Conservation (phyloP, 1,140 invertebrate genomes). For the Hypothenemus hampei region DNA sequence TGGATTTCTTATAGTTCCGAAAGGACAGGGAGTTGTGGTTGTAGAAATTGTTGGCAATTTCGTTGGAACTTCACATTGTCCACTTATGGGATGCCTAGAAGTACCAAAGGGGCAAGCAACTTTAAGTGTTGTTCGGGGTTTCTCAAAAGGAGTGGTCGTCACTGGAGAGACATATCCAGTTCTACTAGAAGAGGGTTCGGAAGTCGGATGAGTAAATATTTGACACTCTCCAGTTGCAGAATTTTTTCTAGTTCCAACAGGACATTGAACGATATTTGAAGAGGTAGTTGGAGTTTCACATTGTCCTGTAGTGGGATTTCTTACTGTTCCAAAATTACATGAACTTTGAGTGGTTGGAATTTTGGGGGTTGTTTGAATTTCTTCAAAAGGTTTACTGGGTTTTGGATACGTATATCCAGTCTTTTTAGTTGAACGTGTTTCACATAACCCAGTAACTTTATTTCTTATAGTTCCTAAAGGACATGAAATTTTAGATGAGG, state of each 20-base stretch:
- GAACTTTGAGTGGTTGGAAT: not conserved
- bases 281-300: slow-evolving; percentile 16
- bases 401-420: not conserved
- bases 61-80: not conserved
- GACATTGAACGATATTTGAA: not conserved
- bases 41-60: not conserved
- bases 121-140: not conserved
- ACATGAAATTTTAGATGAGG: slow-evolving; percentile 1
- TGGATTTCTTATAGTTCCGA: slow-evolving; percentile 4
- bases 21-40: not conserved
- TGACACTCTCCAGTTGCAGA: not conserved
- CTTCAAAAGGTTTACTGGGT: not conserved
- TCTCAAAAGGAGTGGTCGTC: no score
- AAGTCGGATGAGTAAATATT: slow-evolving; percentile 3
- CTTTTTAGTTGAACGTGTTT: not conserved
- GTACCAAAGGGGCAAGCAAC: slow-evolving; percentile 2
- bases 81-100: not conserved
- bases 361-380: not conserved
- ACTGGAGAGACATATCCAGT: no score
- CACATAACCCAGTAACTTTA: slow-evolving; percentile 1
- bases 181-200: no score
- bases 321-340: slow-evolving; percentile 7
- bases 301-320: slow-evolving; percentile 8
- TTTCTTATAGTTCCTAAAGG: slow-evolving; percentile 10
- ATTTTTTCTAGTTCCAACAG: not conserved